Evolutionary conservation across 2,113 vertebrate genomes (phyloP).

Genomic region (Strigops habroptila): DNA sequence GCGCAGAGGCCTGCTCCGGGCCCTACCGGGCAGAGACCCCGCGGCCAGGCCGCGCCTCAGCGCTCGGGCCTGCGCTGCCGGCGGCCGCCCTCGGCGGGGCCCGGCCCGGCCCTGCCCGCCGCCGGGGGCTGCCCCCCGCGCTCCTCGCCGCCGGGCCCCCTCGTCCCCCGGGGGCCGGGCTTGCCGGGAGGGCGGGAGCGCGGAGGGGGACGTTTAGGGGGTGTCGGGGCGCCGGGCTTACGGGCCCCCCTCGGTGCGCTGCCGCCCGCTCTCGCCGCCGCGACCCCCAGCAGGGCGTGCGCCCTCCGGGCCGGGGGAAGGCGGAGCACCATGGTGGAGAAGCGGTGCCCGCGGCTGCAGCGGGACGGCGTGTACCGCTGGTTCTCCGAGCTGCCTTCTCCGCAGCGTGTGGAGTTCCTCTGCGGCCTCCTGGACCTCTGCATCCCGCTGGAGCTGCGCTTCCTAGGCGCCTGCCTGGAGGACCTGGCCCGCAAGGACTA

Average conservation of each 20-base stretch:
- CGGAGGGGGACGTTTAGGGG: too few relatives aligned
- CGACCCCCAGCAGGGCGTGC: too few relatives aligned
- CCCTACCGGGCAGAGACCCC: slow-evolving; percentile 7
- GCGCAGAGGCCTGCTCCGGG: slow-evolving; percentile 41
- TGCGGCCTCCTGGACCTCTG: slow-evolving; percentile 92
- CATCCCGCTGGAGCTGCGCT: slow-evolving; percentile 90
- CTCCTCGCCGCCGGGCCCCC: background rate
- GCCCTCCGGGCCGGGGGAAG: too few relatives aligned
- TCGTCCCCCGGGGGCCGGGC: background rate
- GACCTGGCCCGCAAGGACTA: slow-evolving; percentile 92
- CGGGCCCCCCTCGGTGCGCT: too few relatives aligned
- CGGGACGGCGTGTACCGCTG: slow-evolving; percentile 95
- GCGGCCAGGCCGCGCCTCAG: slow-evolving; percentile 6
- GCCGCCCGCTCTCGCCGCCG: too few relatives aligned
- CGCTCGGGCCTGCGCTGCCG: background rate
- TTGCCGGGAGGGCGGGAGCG: too few relatives aligned
- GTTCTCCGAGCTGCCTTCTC: slow-evolving; percentile 92
- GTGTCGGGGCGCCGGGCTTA: too few relatives aligned
- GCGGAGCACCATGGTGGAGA: slow-evolving; percentile 89
- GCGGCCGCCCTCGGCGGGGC: background rate
- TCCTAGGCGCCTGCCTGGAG: slow-evolving; percentile 90
- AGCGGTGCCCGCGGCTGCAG: slow-evolving; percentile 86
- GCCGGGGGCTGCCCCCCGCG: background rate
- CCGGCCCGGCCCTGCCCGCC: background rate
- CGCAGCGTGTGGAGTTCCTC: slow-evolving; percentile 88